Conservation (phyloP, 2,797 vertebrate genomes). For the Acanthurus leucopareius region DNA sequence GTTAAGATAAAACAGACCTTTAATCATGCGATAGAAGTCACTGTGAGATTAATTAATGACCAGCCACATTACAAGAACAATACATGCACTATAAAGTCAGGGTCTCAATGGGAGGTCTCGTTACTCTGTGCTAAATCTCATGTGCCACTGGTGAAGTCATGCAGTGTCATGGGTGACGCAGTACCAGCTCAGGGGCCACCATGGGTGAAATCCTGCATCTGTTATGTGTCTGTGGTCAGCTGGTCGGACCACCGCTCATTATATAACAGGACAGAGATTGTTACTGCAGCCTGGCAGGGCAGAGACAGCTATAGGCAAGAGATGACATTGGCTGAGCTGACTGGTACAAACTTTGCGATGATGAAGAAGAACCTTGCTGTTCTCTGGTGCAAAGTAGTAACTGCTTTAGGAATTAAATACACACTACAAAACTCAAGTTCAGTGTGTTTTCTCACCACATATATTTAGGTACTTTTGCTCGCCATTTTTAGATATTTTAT, state of each 20-base stretch:
- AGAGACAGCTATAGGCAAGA: constrained; percentile 11
- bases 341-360: constrained; percentile 7
- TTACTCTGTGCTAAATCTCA: neutral
- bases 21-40: neutral
- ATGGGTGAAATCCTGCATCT: constrained; percentile 53
- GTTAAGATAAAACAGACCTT: neutral
- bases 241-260: constrained; percentile 47
- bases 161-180: constrained; percentile 36
- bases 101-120: constrained; percentile 14
- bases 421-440: no score
- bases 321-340: constrained; percentile 27
- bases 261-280: constrained; percentile 48
- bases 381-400: neutral
- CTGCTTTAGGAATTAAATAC: no score
- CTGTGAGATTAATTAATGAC: constrained; percentile 14
- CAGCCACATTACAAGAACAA: constrained; percentile 15
- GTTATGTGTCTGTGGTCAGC: constrained; percentile 58
- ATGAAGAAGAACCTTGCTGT: neutral
- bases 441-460: no score
- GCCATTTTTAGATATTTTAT: no score
- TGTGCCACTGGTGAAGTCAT: constrained; percentile 42
- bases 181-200: constrained; percentile 43
- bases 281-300: constrained; percentile 38
- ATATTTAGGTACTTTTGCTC: no score
- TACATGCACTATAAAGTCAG: constrained; percentile 19